Conservation (phyloP, 2,113 vertebrate genomes). For the Lota lota region DNA sequence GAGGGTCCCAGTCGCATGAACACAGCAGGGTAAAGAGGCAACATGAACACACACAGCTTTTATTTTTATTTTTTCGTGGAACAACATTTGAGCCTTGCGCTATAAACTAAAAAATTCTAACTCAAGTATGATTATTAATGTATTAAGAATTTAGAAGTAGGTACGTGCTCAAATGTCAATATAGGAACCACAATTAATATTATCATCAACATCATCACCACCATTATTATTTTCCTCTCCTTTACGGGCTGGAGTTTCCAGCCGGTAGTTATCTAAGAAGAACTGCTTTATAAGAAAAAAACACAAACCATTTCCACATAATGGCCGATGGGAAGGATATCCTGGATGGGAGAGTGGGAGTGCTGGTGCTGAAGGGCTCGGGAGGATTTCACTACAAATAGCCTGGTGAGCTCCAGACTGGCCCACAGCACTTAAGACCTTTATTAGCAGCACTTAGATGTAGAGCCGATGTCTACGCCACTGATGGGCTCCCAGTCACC, state of each 20-base stretch:
- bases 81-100: background rate
- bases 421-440: constrained; percentile 60
- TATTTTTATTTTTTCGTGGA: constrained; percentile 29
- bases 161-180: too few species aligned
- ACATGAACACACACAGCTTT: constrained; percentile 40
- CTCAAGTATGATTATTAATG: too few species aligned
- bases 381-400: constrained; percentile 33
- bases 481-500: constrained; percentile 55
- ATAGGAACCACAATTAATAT: too few species aligned
- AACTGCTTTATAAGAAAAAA: constrained; percentile 13
- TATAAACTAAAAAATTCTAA: too few species aligned
- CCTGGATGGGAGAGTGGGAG: background rate
- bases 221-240: too few species aligned
- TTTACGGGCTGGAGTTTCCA: too few species aligned
- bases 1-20: constrained; percentile 43
- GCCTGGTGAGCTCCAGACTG: constrained; percentile 42
- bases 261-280: constrained; percentile 6
- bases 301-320: constrained; percentile 26
- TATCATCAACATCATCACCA: too few species aligned
- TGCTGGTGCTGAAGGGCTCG: constrained; percentile 3
- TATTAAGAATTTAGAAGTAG: too few species aligned
- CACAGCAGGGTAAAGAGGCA: constrained; percentile 40
- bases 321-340: constrained; percentile 7
- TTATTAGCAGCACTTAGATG: constrained; percentile 67
- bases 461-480: constrained; percentile 30